Conservation (phyloP, 2,888 invertebrate species). For the Choreutis nemorana region DNA sequence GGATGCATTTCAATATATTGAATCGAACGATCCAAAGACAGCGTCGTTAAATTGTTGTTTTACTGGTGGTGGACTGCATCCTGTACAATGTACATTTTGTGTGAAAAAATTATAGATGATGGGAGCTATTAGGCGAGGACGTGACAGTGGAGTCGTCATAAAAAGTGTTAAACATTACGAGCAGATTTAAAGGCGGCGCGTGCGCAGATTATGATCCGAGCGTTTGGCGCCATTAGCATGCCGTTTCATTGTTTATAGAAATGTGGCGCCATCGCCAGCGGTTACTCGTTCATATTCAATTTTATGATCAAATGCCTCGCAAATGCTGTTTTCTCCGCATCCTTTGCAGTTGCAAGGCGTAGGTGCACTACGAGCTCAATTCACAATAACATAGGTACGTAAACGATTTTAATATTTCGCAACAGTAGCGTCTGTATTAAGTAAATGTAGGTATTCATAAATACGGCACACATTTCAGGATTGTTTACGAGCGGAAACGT, state of each 20-base stretch:
- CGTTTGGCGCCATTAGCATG: slow-evolving; percentile 52
- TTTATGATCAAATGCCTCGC: slow-evolving; percentile 48
- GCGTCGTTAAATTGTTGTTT: too few relatives aligned
- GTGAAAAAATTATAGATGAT: slow-evolving; percentile 14
- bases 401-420: slow-evolving; percentile 44
- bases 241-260: slow-evolving; percentile 60
- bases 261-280: slow-evolving; percentile 51
- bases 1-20: too few relatives aligned
- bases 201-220: slow-evolving; percentile 39
- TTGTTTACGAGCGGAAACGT: slow-evolving; percentile 21
- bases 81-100: too few relatives aligned
- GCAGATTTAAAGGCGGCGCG: slow-evolving; percentile 28
- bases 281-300: slow-evolving; percentile 45
- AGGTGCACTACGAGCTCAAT: too few relatives aligned
- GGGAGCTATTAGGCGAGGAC: slow-evolving; percentile 31
- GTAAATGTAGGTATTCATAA: too few relatives aligned
- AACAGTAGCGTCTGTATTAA: too few relatives aligned
- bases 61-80: too few relatives aligned
- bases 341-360: too few relatives aligned
- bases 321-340: slow-evolving; percentile 38
- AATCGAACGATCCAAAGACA: too few relatives aligned
- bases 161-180: slow-evolving; percentile 23
- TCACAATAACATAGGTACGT: too few relatives aligned
- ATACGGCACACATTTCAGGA: too few relatives aligned
- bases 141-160: slow-evolving; percentile 27